Percentiles rank a stretch among this genome's conserved stretches.
Conservation (phyloP, 1,140 invertebrate species). For the Pteromalus puparum region DNA sequence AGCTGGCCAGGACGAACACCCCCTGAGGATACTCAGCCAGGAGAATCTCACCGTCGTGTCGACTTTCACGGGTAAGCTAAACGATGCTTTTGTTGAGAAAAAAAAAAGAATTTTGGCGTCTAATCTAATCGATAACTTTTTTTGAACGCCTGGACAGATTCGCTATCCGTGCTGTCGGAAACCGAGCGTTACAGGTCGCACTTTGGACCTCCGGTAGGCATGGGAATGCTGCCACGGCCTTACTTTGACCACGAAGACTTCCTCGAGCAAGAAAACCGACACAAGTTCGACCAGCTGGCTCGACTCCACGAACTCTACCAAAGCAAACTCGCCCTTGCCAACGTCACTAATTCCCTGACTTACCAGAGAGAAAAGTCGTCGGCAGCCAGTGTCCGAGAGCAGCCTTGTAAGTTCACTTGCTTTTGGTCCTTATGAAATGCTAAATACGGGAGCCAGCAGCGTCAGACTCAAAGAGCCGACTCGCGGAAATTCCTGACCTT, state of each 20-base stretch:
- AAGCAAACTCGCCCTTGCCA: constrained; percentile 79
- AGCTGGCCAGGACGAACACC: constrained; percentile 86
- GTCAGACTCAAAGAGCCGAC: constrained; percentile 9
- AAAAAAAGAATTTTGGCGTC: no score
- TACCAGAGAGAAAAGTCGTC: constrained; percentile 75
- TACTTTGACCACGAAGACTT: constrained; percentile 74
- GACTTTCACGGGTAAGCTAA: constrained; percentile 82
- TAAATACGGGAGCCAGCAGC: not conserved
- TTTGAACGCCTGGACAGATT: constrained; percentile 74
- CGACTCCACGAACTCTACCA: constrained; percentile 82
- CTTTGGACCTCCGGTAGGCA: constrained; percentile 67
- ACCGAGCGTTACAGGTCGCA: constrained; percentile 78
- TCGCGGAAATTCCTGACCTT: constrained; percentile 14
- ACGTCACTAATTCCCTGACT: constrained; percentile 76
- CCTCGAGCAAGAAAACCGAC: constrained; percentile 73
- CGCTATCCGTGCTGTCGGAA: constrained; percentile 85
- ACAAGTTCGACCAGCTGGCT: constrained; percentile 82
- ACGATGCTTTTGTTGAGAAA: not conserved
- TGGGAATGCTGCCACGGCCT: constrained; percentile 69
- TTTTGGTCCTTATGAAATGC: not conserved
- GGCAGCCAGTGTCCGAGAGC: constrained; percentile 67
- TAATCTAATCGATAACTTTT: no score
- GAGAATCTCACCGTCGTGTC: constrained; percentile 93
- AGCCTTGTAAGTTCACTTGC: constrained; percentile 67
- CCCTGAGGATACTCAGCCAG: constrained; percentile 89